A percentile compares a stretch with the other conserved stretches of the same genome.
Evolutionary conservation across 2,888 invertebrate genomes (phyloP).

Genomic region (Thera britannica): DNA sequence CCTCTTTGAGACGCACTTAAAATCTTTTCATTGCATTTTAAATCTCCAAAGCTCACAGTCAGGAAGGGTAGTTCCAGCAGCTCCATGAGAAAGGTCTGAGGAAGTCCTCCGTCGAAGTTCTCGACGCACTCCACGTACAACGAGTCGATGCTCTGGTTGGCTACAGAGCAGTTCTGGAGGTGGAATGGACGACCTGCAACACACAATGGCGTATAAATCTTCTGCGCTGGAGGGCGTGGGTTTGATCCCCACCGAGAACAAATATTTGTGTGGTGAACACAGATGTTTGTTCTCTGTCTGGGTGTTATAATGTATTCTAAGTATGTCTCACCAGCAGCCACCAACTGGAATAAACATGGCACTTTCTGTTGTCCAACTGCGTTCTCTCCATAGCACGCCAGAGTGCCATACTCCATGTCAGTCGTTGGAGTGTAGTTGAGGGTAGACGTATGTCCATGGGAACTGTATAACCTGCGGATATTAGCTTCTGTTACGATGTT

Average conservation of each 20-base stretch:
- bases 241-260: no score
- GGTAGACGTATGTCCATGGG: constrained; percentile 87
- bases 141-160: constrained; percentile 94
- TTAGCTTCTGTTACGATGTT: constrained; percentile 26
- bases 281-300: no score
- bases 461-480: constrained; percentile 79
- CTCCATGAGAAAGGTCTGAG: constrained; percentile 94
- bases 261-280: no score
- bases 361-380: constrained; percentile 92
- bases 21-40: not conserved
- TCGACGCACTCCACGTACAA: constrained; percentile 94
- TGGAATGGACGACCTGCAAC: constrained; percentile 93
- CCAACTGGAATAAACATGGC: constrained; percentile 94
- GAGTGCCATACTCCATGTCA: constrained; percentile 95
- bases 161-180: constrained; percentile 94
- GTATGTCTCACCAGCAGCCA: constrained; percentile 88
- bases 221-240: no score
- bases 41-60: constrained; percentile 55
- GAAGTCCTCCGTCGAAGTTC: constrained; percentile 94
- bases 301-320: no score
- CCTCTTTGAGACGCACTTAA: no score
- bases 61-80: constrained; percentile 89
- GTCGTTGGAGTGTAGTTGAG: constrained; percentile 93
- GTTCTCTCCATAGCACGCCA: constrained; percentile 94
- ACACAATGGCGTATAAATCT: not conserved